Evolutionary conservation across 2,888 invertebrate genomes (phyloP), one percentile per base, ranked within the genome.

Genomic region (Masnerella sp.): DNA sequence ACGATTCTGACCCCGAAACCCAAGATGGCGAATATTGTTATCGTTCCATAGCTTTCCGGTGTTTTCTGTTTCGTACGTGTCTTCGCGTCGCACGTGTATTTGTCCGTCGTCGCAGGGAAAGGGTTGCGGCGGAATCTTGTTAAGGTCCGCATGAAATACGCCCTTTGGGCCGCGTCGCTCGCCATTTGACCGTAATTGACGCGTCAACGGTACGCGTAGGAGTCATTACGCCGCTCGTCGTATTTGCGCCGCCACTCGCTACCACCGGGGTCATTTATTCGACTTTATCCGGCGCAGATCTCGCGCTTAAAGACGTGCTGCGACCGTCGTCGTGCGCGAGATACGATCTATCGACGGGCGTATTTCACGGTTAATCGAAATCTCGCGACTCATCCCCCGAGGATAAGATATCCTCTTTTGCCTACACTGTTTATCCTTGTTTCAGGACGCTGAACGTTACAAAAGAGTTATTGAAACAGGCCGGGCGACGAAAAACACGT

Each of bases 201-300:
- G 74, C 74, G 74, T 74, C 74, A 74, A 65, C 69, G 69, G 74
- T 62, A 61, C 74, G 74, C 74, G 74, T 74, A 74, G 69, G 74
- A 74, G 74, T 74, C 74, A 69, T 74, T 74, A 59, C 62, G 64
- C 45, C 47, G 64, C 32, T 40, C 61, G 40, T 56, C 59, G 62
- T 47, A 34, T 62, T 62, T 54, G 62, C 70, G 56, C 42, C 49
- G 62, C 71, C 58, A 64, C 64, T 54, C 56, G 71, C 64, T 71
- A 49, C 71, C 49, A 51, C 54, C 54, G 61, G 61, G 74, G 43
- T 71, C 74, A 67, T 74, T 75, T 75, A 72, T 75, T 70, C 75
- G 78, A 79, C 78, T 78, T 80, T 80, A 82, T 81, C 78, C 77
- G 61, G 36, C 38, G 47, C 56, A 43, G 77, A 80, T 78, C 77